These are phyloP conservation scores for Stylophora pistillata DNA, from an alignment of 64 coral and sea anemone species.

Conservation along the genomic window DNA sequence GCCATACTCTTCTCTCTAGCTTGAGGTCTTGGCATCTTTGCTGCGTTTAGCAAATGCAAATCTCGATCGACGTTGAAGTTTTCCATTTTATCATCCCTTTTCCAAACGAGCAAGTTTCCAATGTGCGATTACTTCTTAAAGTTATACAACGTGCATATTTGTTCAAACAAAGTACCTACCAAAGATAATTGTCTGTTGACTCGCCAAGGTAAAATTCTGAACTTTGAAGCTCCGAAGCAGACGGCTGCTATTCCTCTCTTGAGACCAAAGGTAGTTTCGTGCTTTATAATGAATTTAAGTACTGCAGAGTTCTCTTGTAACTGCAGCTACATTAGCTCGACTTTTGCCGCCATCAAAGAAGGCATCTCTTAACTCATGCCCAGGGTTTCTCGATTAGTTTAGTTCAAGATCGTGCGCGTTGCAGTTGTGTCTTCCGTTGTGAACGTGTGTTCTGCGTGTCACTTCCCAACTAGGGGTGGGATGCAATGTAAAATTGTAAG, in stretches of 20 bases:
- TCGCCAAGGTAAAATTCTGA: conserved; percentile 57
- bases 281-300: neutral
- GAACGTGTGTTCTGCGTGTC: no score
- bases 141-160: neutral
- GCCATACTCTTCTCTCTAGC: no score
- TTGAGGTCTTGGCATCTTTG: no score
- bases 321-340: neutral
- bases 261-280: conserved; percentile 5
- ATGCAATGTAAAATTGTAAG: no score
- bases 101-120: no score
- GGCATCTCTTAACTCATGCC: neutral
- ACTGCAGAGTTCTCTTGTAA: neutral
- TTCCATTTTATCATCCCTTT: no score
- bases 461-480: no score
- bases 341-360: conserved; percentile 66
- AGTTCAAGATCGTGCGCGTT: no score
- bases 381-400: neutral
- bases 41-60: no score
- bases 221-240: conserved; percentile 19
- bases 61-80: no score
- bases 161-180: conserved; percentile 44
- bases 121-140: no score
- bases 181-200: conserved; percentile 45
- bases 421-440: no score
- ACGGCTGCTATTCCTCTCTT: neutral